phyloP scores from a whole-genome alignment of 2,888 invertebrate genomes.

The Penaeus monodon region DNA sequence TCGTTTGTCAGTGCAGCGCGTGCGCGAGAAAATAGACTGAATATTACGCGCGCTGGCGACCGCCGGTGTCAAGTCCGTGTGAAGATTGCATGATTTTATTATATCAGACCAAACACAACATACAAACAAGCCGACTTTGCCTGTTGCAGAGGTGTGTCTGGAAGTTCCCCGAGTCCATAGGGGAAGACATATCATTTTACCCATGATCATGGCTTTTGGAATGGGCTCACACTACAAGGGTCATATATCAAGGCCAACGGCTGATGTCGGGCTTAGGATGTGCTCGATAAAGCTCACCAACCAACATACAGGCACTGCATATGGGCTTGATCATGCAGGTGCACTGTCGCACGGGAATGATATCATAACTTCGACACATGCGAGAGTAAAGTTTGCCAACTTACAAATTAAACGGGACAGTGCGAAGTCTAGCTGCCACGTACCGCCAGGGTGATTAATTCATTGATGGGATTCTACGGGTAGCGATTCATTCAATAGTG shows the following conservation, averaged over 20 bases:
- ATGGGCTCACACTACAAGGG: conserved; percentile 22
- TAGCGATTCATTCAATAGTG: too few species aligned
- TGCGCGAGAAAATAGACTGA: not conserved
- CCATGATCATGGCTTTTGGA: conserved; percentile 12
- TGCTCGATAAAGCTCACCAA: conserved; percentile 31
- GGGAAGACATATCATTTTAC: not conserved
- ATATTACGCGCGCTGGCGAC: conserved; percentile 17
- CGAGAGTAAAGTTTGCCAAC: conserved; percentile 44
- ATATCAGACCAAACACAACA: conserved; percentile 58
- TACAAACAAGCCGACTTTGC: conserved; percentile 58
- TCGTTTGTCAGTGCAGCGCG: too few species aligned
- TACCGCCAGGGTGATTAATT: conserved; percentile 36
- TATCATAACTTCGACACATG: conserved; percentile 42
- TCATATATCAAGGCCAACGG: conserved; percentile 47
- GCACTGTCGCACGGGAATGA: conserved; percentile 21
- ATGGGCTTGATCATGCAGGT: conserved; percentile 5
- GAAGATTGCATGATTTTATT: conserved; percentile 60
- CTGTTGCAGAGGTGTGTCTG: conserved; percentile 52
- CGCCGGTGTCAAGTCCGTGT: conserved; percentile 34
- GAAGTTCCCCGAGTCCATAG: conserved; percentile 16
- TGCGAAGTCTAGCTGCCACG: conserved; percentile 25
- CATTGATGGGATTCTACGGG: too few species aligned
- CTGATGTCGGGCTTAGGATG: conserved; percentile 27
- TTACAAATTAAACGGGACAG: conserved; percentile 53
- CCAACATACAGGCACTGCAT: not conserved